Evolutionary conservation across 2,888 invertebrate species (phyloP).

Genomic region (Mechanitis messenoides): DNA sequence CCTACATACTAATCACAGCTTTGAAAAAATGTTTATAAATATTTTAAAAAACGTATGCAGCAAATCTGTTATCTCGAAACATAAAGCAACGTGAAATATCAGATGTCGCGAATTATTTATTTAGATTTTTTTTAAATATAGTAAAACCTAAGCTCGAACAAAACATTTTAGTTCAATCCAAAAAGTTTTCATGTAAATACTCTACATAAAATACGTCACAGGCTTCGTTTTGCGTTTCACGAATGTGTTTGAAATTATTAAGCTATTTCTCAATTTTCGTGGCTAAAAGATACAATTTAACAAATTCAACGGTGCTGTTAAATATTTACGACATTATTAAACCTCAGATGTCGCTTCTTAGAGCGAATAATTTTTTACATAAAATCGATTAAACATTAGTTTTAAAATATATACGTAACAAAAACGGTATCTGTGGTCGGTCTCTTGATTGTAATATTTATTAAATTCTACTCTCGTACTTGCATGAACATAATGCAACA

Average conservation of each 20-base stretch:
- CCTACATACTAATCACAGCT: not conserved
- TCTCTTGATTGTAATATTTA: not conserved
- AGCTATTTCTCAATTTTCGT: conserved; percentile 30
- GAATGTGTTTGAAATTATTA: conserved; percentile 32
- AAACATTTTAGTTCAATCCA: conserved; percentile 33
- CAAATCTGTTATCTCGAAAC: conserved; percentile 19
- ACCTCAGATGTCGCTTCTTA: conserved; percentile 5
- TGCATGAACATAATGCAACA: conserved; percentile 20
- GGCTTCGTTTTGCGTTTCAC: conserved; percentile 29
- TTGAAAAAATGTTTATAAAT: conserved; percentile 13
- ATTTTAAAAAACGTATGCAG: conserved; percentile 10
- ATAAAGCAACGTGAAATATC: conserved; percentile 26
- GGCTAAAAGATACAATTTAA: conserved; percentile 23
- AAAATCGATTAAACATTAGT: not conserved
- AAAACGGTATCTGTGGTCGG: too few relatives aligned
- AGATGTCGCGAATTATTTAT: conserved; percentile 27
- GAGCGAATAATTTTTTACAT: not conserved
- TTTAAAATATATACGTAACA: not conserved
- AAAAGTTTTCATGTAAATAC: conserved; percentile 31
- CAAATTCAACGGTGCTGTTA: conserved; percentile 15
- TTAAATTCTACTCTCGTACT: not conserved
- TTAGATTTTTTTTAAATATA: conserved; percentile 25
- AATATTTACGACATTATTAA: conserved; percentile 14
- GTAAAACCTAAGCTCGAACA: conserved; percentile 32
- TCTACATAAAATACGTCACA: conserved; percentile 33